Evolutionary conservation across 2,888 invertebrate genomes (phyloP), one percentile per base, ranked within the genome.

Genomic region (Ametastegia equiseti): DNA sequence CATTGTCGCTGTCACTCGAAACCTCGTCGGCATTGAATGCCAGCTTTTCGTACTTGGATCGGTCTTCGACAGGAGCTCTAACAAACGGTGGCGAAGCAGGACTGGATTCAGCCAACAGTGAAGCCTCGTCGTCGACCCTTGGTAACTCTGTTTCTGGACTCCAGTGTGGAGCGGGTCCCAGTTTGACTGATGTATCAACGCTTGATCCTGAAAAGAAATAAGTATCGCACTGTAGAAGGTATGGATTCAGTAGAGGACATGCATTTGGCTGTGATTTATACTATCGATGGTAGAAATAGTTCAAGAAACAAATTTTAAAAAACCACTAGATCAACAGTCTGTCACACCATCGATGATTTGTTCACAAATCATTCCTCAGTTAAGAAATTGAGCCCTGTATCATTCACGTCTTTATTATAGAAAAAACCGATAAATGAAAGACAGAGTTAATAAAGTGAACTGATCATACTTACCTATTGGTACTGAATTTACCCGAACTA

Each of bases 11-110:
- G 82, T 93, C 93, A 54, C 85, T 93, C 60, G 93, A 94, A 67
- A 93, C 90, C 84, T 95, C 94, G 83, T 93, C 93, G 0, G 89
- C 89, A 84, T 94, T 94, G 88, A 94, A 94, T 1, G 94, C 93
- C 69, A 97, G 92, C 89, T 96, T 96, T 87, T 96, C 96, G 88
- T 96, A 97, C 87, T 96, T 96, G 27, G 96, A 95, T 42, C 96
- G 93, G 89, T 96, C 95, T 86, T 96, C 95, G 4, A 95, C 85
- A 0, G 95, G 95, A 0, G 94, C 93, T 85, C 94, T 94, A 0
- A 94, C 93, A 88, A 94, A 95, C 0, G 93, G 93, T 75, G 94
- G 92, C 19, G 93, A 92, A 50, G 89, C 88, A 0, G 91, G 89
- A 85, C 89, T 91, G 6, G 91, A 89, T 67, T 88, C 89, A 4